Evolutionary conservation across 2,888 invertebrate genomes (phyloP), one percentile per base, ranked within the genome.

Genomic region (Drosophila fungiperda): DNA sequence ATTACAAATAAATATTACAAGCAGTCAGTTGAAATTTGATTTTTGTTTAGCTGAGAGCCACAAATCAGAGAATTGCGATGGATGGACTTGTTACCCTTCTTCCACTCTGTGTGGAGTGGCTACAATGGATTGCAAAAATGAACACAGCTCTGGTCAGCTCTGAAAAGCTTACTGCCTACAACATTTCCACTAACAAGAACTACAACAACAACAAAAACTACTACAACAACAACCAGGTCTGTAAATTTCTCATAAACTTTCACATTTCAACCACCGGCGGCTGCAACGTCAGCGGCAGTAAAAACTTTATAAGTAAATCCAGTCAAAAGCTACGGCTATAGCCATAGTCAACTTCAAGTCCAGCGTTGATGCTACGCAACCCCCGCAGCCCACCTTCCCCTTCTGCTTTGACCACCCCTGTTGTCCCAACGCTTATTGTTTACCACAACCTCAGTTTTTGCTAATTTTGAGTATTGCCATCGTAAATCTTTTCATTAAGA

Each of bases 401-500:
- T 17, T 0, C 17, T 45, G 23, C 45, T 45, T 45, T 45, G 45
- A 45, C 45, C 12, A n/a, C 33, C 59, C 17, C 11, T 33, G 55
- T 52, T 50, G 54, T 38, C 45, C 65, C 62, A 55, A 49, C 74
- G 75, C 75, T 78, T 80, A 82, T 84, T 83, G 83, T 74, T 80
- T 72, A 82, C 89, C 86, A 86, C 89, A 86, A 88, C 84, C 89
- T 84, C 89, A 83, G 89, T 87, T 87, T 85, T 87, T 89, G 87
- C 89, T 89, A 87, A 89, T 83, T 90, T 89, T 81, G 80, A 87
- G 86, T 88, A 87, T 91, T 89, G 87, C 87, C 85, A 90, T 90
- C 92, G 92, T 93, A 93, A 93, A 93, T 93, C 93, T 93, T 93
- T 93, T 93, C 92, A 93, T 93, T 93, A 93, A 92, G 91, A 92